phyloP scores from a whole-genome alignment of 2,113 vertebrate species.

The Sigmodon hispidus region DNA sequence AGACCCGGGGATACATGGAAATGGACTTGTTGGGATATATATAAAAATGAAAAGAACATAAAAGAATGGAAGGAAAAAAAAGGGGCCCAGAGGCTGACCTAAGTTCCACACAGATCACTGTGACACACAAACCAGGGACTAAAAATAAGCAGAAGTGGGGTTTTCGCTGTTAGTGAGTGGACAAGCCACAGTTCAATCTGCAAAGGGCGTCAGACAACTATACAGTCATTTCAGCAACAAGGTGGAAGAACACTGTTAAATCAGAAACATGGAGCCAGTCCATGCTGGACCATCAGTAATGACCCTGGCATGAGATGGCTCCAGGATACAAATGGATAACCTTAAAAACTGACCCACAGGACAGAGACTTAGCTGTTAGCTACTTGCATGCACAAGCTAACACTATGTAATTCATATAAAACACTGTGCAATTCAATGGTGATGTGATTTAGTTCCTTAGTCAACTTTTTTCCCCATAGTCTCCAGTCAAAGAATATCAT shows the following conservation, averaged over 20 bases:
- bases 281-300: background rate
- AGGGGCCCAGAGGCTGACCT: background rate
- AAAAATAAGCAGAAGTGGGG: background rate
- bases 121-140: background rate
- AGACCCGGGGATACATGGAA: background rate
- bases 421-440: background rate
- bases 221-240: background rate
- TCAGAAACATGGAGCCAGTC: background rate
- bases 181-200: fast-evolving
- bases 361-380: background rate
- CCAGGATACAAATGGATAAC: no score
- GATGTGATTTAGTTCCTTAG: background rate
- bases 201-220: background rate
- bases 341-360: background rate
- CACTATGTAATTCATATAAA: background rate
- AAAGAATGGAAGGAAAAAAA: background rate
- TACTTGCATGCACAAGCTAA: background rate
- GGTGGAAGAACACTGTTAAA: no score
- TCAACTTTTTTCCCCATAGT: background rate
- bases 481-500: background rate
- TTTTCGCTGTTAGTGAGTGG: background rate
- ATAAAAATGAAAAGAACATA: background rate
- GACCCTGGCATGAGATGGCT: background rate
- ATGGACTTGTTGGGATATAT: background rate
- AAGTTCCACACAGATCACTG: no score